A percentile compares a stretch with the other conserved stretches of the same genome.
Conservation (phyloP, 2,888 invertebrate species). For the Diarsia brunnea region DNA sequence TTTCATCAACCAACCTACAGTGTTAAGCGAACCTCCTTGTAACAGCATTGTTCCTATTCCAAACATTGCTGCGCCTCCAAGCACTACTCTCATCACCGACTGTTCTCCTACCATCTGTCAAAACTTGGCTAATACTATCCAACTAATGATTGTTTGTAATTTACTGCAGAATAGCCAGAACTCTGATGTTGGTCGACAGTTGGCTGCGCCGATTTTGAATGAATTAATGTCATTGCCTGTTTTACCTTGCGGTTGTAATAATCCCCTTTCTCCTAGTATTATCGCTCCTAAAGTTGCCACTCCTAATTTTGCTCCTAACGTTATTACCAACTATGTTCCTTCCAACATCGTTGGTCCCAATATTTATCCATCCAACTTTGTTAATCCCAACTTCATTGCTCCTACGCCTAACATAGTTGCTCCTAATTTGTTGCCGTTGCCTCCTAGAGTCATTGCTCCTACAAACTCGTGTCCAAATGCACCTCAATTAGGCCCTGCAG, state of each 20-base stretch:
- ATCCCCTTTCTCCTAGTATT: conserved; percentile 65
- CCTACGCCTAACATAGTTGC: conserved; percentile 32
- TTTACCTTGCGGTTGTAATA: conserved; percentile 73
- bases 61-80: conserved; percentile 54
- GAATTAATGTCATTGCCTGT: conserved; percentile 73
- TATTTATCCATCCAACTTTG: conserved; percentile 36
- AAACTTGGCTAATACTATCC: conserved; percentile 81
- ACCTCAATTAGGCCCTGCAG: conserved; percentile 30
- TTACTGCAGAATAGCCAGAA: conserved; percentile 76
- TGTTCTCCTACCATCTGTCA: conserved; percentile 82
- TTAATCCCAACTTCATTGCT: conserved; percentile 43
- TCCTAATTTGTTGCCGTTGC: conserved; percentile 19
- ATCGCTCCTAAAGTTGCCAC: conserved; percentile 47
- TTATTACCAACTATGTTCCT: conserved; percentile 43
- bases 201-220: conserved; percentile 76
- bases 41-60: conserved; percentile 62
- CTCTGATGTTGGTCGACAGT: conserved; percentile 72
- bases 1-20: conserved; percentile 45
- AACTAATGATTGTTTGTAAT: conserved; percentile 82
- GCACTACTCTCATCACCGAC: conserved; percentile 80
- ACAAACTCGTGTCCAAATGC: conserved; percentile 23
- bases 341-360: conserved; percentile 55
- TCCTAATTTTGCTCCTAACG: conserved; percentile 39
- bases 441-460: conserved; percentile 32
- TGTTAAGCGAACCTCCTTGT: conserved; percentile 65